Percentiles rank a stretch among this genome's conserved stretches.
phyloP scores from a whole-genome alignment of 2,888 invertebrate species.

The Andrena bucephala region DNA sequence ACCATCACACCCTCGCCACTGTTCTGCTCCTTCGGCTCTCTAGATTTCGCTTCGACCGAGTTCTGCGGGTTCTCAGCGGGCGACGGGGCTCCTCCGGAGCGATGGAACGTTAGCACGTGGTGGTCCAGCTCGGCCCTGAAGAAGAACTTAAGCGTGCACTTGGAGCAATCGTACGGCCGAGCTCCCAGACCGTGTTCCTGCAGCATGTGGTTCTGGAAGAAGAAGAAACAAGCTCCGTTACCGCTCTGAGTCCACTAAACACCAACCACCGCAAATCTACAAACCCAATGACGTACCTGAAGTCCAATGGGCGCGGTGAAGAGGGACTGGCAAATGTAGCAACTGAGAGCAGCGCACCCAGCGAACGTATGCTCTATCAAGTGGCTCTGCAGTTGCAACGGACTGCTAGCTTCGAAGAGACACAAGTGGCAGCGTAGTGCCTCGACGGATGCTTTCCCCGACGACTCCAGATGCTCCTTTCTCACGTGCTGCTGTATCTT shows the following conservation, averaged over 20 bases:
- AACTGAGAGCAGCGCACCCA: slow-evolving; percentile 93
- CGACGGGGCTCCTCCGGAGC: slow-evolving; percentile 43
- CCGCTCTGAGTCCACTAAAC: background rate
- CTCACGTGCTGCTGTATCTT: slow-evolving; percentile 88
- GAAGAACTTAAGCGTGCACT: slow-evolving; percentile 94
- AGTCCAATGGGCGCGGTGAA: slow-evolving; percentile 94
- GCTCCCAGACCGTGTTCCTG: slow-evolving; percentile 92
- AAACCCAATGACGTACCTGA: slow-evolving; percentile 69
- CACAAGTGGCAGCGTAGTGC: slow-evolving; percentile 90
- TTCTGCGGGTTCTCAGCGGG: slow-evolving; percentile 35
- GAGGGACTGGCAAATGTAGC: slow-evolving; percentile 94
- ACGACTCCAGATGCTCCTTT: slow-evolving; percentile 75
- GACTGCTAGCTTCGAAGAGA: slow-evolving; percentile 91
- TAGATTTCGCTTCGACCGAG: slow-evolving; percentile 36
- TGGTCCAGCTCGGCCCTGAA: slow-evolving; percentile 96
- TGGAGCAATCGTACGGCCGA: slow-evolving; percentile 93
- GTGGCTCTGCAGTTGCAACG: slow-evolving; percentile 94
- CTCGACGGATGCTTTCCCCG: slow-evolving; percentile 72
- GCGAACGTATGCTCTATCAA: slow-evolving; percentile 97
- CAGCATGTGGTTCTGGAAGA: slow-evolving; percentile 90
- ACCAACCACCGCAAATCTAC: background rate
- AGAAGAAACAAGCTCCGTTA: background rate
- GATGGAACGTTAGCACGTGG: slow-evolving; percentile 86
- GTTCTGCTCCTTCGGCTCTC: slow-evolving; percentile 32
- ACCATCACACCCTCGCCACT: slow-evolving; percentile 66